Percentiles rank a stretch among this genome's conserved stretches.
phyloP scores from a whole-genome alignment of 2,797 vertebrate genomes.

The Chelidonichthys spinosus region DNA sequence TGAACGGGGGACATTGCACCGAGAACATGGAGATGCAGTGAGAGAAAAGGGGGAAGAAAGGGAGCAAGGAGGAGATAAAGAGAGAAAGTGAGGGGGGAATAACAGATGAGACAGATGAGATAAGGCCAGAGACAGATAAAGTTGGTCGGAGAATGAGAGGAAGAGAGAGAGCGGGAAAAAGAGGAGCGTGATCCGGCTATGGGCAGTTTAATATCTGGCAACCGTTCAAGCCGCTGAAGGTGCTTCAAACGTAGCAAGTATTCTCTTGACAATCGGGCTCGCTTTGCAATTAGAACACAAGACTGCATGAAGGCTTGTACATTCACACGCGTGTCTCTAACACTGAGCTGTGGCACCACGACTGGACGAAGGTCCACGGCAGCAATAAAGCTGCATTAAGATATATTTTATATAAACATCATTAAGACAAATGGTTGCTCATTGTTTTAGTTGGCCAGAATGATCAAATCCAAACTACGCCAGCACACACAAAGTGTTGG shows the following conservation, averaged over 20 bases:
- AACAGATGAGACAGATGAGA: conserved; percentile 37
- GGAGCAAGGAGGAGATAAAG: conserved; percentile 14
- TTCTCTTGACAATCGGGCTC: not conserved
- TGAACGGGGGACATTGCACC: conserved; percentile 9
- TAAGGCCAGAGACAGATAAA: conserved; percentile 32
- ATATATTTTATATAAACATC: not conserved
- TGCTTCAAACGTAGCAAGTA: not conserved
- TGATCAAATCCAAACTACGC: not conserved
- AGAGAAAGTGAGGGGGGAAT: conserved; percentile 7
- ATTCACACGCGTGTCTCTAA: not conserved
- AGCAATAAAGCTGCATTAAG: conserved; percentile 19
- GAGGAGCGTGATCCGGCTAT: not conserved
- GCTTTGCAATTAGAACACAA: not conserved
- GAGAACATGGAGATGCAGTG: conserved; percentile 22
- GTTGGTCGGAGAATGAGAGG: conserved; percentile 9
- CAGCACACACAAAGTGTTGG: not conserved
- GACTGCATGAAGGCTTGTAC: conserved; percentile 1
- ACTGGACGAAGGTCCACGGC: conserved; percentile 2
- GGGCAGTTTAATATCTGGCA: conserved; percentile 12
- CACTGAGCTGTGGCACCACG: conserved; percentile 1
- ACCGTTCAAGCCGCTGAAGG: conserved; percentile 13
- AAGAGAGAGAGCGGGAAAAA: not conserved
- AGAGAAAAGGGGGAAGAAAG: conserved; percentile 11
- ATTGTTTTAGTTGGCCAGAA: conserved; percentile 24
- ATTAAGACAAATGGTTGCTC: not conserved